Conservation (phyloP, 2,888 invertebrate genomes). For the Euplexia lucipara region DNA sequence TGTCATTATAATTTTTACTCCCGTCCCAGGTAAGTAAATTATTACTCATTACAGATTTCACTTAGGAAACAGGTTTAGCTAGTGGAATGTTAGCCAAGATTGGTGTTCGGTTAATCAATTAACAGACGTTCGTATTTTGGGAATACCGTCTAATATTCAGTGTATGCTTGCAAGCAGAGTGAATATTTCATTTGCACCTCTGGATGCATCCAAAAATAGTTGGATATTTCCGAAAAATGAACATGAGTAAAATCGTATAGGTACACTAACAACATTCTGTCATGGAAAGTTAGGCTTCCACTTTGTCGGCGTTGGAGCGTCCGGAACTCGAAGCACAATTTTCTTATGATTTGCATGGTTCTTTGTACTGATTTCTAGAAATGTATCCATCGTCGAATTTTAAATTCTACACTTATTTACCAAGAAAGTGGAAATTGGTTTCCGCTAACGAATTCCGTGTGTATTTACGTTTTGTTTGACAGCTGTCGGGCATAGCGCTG, state of each 20-base stretch:
- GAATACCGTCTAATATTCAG: slow-evolving; percentile 14
- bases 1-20: neutral
- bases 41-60: slow-evolving; percentile 6
- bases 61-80: slow-evolving; percentile 13
- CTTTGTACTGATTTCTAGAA: neutral
- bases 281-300: slow-evolving; percentile 2
- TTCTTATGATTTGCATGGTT: neutral
- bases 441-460: slow-evolving; percentile 8
- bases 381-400: neutral
- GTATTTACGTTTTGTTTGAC: slow-evolving; percentile 35
- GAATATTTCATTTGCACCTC: neutral
- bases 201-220: neutral
- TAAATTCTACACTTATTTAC: neutral
- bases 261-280: slow-evolving; percentile 22
- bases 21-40: slow-evolving; percentile 35
- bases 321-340: neutral
- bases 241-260: neutral
- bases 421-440: neutral
- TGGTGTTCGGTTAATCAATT: slow-evolving; percentile 21
- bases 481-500: slow-evolving; percentile 89
- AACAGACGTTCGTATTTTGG: slow-evolving; percentile 13
- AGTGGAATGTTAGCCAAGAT: slow-evolving; percentile 28
- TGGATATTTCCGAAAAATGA: slow-evolving; percentile 14
- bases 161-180: too few species aligned
- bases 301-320: slow-evolving; percentile 4